Percentiles rank a stretch among this genome's conserved stretches.
Conservation (phyloP, 92 coral and sea anemone species). For the Diadumene lineata region DNA sequence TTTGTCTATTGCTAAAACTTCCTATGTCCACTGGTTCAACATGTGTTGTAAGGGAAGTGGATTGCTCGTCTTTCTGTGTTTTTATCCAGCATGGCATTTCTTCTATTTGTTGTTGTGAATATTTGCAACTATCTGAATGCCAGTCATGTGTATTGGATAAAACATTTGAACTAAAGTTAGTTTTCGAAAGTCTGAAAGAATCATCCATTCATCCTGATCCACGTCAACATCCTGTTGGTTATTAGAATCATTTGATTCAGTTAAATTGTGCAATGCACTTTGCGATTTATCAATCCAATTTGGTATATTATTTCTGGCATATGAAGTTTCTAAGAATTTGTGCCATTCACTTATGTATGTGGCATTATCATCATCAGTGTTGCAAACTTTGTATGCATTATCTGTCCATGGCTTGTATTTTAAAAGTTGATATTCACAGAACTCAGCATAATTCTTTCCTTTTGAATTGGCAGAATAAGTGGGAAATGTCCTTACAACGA, state of each 20-base stretch:
- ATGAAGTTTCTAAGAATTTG: conserved; percentile 51
- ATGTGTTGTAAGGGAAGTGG: background rate
- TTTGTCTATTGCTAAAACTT: conserved; percentile 35
- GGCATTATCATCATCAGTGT: conserved; percentile 34
- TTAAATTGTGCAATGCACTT: conserved; percentile 11
- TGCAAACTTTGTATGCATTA: conserved; percentile 52
- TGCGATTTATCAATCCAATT: conserved; percentile 53
- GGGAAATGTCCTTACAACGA: conserved; percentile 60
- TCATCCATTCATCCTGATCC: conserved; percentile 71
- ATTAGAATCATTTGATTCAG: conserved; percentile 17
- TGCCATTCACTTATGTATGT: conserved; percentile 49
- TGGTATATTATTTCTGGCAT: conserved; percentile 49
- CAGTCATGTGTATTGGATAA: conserved; percentile 13
- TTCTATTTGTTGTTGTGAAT: conserved; percentile 40
- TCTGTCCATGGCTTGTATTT: conserved; percentile 60
- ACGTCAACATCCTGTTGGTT: conserved; percentile 15
- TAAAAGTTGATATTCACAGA: conserved; percentile 48
- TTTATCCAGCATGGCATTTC: conserved; percentile 59
- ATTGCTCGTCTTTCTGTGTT: conserved; percentile 17
- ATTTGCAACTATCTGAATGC: conserved; percentile 38
- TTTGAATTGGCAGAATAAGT: conserved; percentile 54
- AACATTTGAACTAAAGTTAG: background rate
- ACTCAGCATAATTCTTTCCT: conserved; percentile 42
- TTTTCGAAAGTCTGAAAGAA: conserved; percentile 45
- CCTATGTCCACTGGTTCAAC: background rate